Evolutionary conservation across 2,113 vertebrate species (phyloP).

Genomic region (Falco punctatus): DNA sequence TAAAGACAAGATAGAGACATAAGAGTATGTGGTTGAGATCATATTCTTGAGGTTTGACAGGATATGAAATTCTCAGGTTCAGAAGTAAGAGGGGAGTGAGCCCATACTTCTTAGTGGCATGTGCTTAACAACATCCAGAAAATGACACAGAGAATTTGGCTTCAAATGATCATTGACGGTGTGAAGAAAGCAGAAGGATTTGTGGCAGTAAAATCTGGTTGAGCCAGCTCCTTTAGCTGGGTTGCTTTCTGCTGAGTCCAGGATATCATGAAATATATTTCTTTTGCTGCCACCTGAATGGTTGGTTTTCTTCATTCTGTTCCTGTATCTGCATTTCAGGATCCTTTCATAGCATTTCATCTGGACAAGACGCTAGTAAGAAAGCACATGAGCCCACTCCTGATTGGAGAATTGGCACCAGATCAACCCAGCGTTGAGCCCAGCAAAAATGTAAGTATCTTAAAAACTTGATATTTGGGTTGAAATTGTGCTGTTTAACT

Average conservation of each 20-base stretch:
- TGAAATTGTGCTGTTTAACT: neutral
- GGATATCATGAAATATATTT: neutral
- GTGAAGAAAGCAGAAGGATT: neutral
- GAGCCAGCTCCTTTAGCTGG: neutral
- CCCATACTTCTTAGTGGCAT: neutral
- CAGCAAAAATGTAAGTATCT: constrained; percentile 79
- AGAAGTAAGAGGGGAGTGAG: neutral
- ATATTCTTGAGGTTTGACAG: neutral
- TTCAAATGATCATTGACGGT: neutral
- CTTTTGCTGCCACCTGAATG: neutral
- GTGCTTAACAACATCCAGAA: neutral
- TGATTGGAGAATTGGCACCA: constrained; percentile 82
- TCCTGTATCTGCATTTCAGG: constrained; percentile 56
- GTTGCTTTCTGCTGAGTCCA: neutral
- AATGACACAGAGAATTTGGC: neutral
- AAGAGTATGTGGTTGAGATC: neutral
- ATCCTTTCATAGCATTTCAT: constrained; percentile 83
- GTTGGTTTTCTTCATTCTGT: neutral
- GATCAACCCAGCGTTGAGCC: constrained; percentile 82
- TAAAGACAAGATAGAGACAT: neutral
- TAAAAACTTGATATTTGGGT: neutral
- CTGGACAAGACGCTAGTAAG: constrained; percentile 78
- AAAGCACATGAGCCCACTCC: constrained; percentile 78
- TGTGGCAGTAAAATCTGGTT: neutral
- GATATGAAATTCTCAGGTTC: neutral